Evolutionary conservation across 2,113 vertebrate species (phyloP).

Genomic region (Antechinus stuartii): DNA sequence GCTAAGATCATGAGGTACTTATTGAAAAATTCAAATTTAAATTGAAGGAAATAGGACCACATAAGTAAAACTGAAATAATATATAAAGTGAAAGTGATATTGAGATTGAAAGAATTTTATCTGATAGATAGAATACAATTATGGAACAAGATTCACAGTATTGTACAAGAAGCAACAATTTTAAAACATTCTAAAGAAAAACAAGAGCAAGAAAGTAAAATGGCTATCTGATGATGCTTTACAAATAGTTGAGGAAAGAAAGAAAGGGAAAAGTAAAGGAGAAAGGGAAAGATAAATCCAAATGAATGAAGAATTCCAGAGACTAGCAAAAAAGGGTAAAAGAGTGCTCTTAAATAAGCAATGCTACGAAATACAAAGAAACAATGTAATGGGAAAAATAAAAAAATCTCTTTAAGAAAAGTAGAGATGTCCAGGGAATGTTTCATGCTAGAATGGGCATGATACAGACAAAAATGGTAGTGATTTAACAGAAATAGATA

Average conservation of each 20-base stretch:
- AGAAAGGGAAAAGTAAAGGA: too few relatives aligned
- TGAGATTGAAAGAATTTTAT: not conserved
- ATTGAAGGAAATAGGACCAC: not conserved
- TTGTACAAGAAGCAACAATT: not conserved
- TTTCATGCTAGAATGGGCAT: not conserved
- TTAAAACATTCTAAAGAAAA: not conserved
- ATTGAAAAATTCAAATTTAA: not conserved
- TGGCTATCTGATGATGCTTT: not conserved
- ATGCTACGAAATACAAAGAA: not conserved
- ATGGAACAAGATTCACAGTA: not conserved
- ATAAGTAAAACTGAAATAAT: too few relatives aligned
- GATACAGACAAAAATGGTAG: not conserved
- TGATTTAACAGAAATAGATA: not conserved
- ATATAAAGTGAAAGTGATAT: not conserved
- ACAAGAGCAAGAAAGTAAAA: not conserved
- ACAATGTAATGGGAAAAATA: not conserved
- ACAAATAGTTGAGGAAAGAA: not conserved
- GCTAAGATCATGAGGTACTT: not conserved
- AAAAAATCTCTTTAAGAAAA: not conserved
- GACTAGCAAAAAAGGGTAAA: not conserved
- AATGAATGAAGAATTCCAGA: not conserved
- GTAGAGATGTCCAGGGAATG: not conserved
- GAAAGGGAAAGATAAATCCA: too few relatives aligned
- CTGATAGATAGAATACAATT: not conserved
- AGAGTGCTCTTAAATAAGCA: not conserved